A percentile compares a stretch with the other conserved stretches of the same genome.
phyloP scores from a whole-genome alignment of 2,113 vertebrate species.

The Sinocyclocheilus anophthalmus region DNA sequence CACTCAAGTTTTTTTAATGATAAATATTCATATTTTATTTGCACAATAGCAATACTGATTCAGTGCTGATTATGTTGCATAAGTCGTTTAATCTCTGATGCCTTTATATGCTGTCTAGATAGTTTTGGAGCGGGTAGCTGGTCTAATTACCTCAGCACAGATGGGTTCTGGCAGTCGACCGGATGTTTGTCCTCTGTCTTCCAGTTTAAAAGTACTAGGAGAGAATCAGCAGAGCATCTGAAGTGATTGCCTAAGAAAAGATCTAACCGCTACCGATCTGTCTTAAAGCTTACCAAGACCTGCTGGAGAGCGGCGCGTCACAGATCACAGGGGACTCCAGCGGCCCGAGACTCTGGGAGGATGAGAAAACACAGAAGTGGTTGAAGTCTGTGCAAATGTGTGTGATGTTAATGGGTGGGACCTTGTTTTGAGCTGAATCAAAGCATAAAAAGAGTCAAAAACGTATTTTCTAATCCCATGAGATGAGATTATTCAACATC shows the following conservation, averaged over 20 bases:
- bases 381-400: background rate
- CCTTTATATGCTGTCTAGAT: background rate
- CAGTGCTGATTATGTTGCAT: background rate
- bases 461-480: background rate
- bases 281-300: conserved; percentile 63
- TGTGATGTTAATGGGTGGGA: background rate
- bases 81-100: background rate
- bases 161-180: conserved; percentile 65
- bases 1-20: background rate
- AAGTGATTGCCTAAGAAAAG: background rate
- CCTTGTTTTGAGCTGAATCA: background rate
- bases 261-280: background rate
- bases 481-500: background rate
- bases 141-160: conserved; percentile 69
- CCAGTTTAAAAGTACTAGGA: conserved; percentile 65
- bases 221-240: background rate
- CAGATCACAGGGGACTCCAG: conserved; percentile 64
- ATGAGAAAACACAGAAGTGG: background rate
- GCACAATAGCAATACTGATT: background rate
- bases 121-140: too few species aligned
- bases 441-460: background rate
- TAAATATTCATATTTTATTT: too few species aligned
- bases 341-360: conserved; percentile 26
- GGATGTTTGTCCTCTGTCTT: conserved; percentile 54
- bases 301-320: conserved; percentile 64